These are phyloP conservation scores for Holothuria scabra DNA, from an alignment of 53 echinoderm and acorn worm species.

Conservation along the genomic window DNA sequence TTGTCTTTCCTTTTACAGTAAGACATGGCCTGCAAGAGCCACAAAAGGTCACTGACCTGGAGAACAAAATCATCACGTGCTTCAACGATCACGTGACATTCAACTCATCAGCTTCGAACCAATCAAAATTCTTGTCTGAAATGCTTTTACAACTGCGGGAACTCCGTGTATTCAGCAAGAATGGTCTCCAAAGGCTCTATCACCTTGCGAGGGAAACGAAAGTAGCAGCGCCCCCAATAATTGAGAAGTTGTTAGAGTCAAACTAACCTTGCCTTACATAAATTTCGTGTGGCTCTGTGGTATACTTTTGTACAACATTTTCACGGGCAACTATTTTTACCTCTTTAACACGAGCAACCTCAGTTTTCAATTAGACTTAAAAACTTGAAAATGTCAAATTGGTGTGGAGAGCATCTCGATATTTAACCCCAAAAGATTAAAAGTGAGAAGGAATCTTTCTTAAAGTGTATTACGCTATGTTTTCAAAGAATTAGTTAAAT, in stretches of 20 bases:
- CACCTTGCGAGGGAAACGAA: constrained; percentile 83
- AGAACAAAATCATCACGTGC: constrained; percentile 91
- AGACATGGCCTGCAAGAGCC: constrained; percentile 94
- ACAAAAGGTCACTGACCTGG: constrained; percentile 84
- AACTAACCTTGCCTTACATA: constrained; percentile 59
- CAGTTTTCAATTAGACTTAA: neutral
- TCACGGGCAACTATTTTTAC: neutral
- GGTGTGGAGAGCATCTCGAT: no score
- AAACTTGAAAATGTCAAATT: no score
- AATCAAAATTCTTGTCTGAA: constrained; percentile 92
- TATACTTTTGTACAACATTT: neutral
- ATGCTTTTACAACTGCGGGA: constrained; percentile 93
- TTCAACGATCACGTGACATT: constrained; percentile 99
- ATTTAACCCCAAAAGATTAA: no score
- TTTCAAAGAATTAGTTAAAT: no score
- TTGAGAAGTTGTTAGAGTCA: constrained; percentile 91
- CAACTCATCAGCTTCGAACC: constrained; percentile 91
- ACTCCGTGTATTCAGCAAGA: constrained; percentile 94
- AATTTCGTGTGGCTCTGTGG: neutral
- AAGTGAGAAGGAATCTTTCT: no score
- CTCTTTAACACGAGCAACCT: neutral
- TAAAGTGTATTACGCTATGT: no score
- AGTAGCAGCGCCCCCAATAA: constrained; percentile 72
- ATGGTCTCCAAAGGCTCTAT: constrained; percentile 91
- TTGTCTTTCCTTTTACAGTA: constrained; percentile 62